Percentiles rank a stretch among this genome's conserved stretches.
Evolutionary conservation across 2,113 vertebrate species (phyloP).

Genomic region (Petrocephalus microphthalmus): DNA sequence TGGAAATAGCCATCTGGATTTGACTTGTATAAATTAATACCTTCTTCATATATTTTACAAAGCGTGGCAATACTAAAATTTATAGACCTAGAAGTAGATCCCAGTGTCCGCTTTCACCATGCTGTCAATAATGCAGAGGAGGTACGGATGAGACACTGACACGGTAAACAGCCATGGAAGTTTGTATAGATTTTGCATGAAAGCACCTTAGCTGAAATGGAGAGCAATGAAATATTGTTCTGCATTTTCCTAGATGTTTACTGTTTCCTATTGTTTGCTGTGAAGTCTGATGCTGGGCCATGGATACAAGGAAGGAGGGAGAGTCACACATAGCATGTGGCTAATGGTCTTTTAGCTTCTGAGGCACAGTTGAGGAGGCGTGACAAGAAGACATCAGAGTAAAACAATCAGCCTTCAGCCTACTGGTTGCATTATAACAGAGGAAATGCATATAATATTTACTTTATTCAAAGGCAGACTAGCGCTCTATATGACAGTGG

Average conservation of each 20-base stretch:
- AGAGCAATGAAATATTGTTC: neutral
- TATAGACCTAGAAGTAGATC: neutral
- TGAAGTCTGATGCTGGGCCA: neutral
- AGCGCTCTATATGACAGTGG: neutral
- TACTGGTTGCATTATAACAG: neutral
- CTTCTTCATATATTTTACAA: neutral
- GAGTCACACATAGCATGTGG: neutral
- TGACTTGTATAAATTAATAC: neutral
- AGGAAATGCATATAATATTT: neutral
- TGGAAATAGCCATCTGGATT: neutral
- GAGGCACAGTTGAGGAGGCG: neutral
- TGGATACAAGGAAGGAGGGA: neutral
- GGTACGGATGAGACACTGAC: no score
- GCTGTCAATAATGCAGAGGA: no score
- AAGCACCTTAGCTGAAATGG: neutral
- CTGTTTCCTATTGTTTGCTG: neutral
- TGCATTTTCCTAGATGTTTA: neutral
- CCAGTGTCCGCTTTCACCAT: no score
- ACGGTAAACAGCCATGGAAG: neutral
- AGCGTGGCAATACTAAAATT: neutral
- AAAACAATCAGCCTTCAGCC: neutral
- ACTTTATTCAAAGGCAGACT: neutral
- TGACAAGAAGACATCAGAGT: neutral
- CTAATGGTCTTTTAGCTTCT: neutral
- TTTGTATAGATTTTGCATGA: neutral